A percentile compares a stretch with the other conserved stretches of the same genome.
Evolutionary conservation across 2,797 vertebrate species (phyloP).

Genomic region (Pelochelys cantorii): DNA sequence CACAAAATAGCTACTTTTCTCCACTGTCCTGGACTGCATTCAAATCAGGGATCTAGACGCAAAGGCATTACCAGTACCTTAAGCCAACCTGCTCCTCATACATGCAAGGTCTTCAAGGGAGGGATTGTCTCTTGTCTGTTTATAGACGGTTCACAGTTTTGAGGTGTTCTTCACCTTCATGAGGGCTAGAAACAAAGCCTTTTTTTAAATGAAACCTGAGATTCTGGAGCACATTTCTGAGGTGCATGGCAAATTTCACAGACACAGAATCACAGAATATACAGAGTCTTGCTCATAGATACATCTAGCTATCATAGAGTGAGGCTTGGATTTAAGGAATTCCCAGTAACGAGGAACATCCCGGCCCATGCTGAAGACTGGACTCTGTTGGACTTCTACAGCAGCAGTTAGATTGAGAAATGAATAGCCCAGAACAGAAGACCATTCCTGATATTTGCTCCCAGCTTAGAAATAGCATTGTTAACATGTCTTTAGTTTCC

Average conservation of each 20-base stretch:
- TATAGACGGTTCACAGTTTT: not conserved
- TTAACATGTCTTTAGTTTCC: not conserved
- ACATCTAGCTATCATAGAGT: rapidly evolving
- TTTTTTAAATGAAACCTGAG: not conserved
- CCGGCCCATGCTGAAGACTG: not conserved
- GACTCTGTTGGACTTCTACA: slow-evolving; percentile 9
- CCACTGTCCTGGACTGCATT: not conserved
- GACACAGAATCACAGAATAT: not conserved
- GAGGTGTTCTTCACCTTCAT: not conserved
- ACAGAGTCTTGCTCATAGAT: not conserved
- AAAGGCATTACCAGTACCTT: not conserved
- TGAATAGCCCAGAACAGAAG: not conserved
- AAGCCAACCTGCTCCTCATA: not conserved
- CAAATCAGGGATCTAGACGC: not conserved
- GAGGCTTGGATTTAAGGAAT: not conserved
- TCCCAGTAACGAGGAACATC: not conserved
- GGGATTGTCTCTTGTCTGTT: not conserved
- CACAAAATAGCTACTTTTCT: not conserved
- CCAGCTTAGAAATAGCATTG: not conserved
- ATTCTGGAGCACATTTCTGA: not conserved
- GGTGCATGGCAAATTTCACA: not conserved
- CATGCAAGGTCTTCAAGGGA: not conserved
- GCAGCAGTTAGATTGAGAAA: not conserved
- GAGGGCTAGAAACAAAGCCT: not conserved
- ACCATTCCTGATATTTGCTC: not conserved